Evolutionary conservation across 2,888 invertebrate genomes (phyloP).

Genomic region (Drosophila recens): DNA sequence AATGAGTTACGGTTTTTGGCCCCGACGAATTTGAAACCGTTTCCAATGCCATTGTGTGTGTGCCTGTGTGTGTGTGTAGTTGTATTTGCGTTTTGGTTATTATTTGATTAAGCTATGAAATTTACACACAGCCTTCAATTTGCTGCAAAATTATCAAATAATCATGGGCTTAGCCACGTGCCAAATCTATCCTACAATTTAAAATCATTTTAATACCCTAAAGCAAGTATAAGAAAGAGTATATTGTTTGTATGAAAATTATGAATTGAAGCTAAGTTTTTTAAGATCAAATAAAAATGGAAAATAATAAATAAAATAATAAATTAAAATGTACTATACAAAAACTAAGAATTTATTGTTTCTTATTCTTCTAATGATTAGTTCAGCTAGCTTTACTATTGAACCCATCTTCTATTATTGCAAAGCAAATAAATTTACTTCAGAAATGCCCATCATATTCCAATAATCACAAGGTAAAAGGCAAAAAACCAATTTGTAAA

Average conservation of each 20-base stretch:
- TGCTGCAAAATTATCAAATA: constrained; percentile 17
- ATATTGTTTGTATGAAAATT: background rate
- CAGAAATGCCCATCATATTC: background rate
- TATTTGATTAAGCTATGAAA: constrained; percentile 58
- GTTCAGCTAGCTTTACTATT: background rate
- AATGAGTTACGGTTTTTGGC: constrained; percentile 65
- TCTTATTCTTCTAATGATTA: no score
- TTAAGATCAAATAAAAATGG: no score
- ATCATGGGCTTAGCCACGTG: constrained; percentile 16
- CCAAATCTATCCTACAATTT: constrained; percentile 29
- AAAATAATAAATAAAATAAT: no score
- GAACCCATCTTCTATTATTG: background rate
- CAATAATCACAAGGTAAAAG: background rate
- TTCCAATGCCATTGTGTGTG: constrained; percentile 19
- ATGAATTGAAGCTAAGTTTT: background rate
- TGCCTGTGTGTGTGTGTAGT: constrained; percentile 5
- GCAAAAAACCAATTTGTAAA: constrained; percentile 3
- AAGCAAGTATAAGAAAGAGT: background rate
- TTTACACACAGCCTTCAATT: constrained; percentile 25
- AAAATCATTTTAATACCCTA: constrained; percentile 17
- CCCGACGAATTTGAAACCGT: constrained; percentile 35
- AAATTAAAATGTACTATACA: background rate
- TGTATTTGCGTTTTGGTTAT: constrained; percentile 37
- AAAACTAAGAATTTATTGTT: background rate
- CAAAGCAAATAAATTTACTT: background rate